Evolutionary conservation across 2,888 invertebrate genomes (phyloP).

Genomic region (Perizoma flavofasciatum): DNA sequence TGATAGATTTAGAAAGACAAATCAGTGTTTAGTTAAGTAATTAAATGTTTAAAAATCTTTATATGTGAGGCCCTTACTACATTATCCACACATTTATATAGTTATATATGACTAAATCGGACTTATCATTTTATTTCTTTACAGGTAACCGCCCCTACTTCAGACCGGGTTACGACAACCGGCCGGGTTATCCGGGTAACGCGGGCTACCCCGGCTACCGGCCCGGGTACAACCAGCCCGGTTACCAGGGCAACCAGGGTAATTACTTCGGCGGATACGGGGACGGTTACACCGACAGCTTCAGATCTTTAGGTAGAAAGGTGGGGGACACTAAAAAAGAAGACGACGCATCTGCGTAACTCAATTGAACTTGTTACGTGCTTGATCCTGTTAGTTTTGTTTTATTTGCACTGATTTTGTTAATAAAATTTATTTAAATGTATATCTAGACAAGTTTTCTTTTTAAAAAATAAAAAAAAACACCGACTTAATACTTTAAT

Average conservation of each 20-base stretch:
- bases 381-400: conserved; percentile 24
- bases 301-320: conserved; percentile 62
- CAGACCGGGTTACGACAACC: conserved; percentile 49
- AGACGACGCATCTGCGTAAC: conserved; percentile 41
- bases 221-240: conserved; percentile 45
- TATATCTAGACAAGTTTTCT: conserved; percentile 5
- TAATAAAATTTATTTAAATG: conserved; percentile 35
- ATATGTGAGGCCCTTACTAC: too few relatives aligned
- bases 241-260: conserved; percentile 40
- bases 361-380: conserved; percentile 10
- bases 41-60: too few relatives aligned
- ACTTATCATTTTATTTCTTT: conserved; percentile 3
- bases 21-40: too few relatives aligned
- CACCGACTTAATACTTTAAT: too few relatives aligned
- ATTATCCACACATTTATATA: too few relatives aligned
- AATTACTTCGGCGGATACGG: conserved; percentile 64
- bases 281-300: conserved; percentile 63
- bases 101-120: too few relatives aligned
- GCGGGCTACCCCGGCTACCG: conserved; percentile 49
- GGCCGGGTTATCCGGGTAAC: conserved; percentile 42
- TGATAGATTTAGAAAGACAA: too few relatives aligned
- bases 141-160: conserved; percentile 60
- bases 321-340: conserved; percentile 60
- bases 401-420: conserved; percentile 32
- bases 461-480: too few relatives aligned